Conservation (phyloP, 2,888 invertebrate genomes). For the Pristionchus entomophagus region DNA sequence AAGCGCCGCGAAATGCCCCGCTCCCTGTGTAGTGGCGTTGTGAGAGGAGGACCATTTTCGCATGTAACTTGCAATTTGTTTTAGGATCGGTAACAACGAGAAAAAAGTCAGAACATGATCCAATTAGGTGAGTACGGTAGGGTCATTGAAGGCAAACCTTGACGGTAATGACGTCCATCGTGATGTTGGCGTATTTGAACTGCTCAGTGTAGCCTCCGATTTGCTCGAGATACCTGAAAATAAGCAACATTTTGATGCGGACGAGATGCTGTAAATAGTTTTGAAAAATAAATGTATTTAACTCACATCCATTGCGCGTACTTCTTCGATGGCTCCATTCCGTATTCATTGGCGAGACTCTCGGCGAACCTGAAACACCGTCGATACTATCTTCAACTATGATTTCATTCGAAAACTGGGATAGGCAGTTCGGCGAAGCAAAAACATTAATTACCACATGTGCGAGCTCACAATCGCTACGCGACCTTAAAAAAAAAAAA, state of each 20-base stretch:
- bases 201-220: slow-evolving; percentile 59
- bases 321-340: not conserved
- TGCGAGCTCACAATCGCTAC: no score
- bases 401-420: not conserved
- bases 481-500: no score
- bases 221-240: slow-evolving; percentile 38
- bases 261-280: not conserved
- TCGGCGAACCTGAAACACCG: slow-evolving; percentile 1
- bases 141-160: no score
- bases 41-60: no score
- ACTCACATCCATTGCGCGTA: slow-evolving; percentile 14
- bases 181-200: slow-evolving; percentile 52
- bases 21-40: no score
- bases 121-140: no score
- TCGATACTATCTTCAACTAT: not conserved
- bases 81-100: no score
- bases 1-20: slow-evolving; percentile 88
- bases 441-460: no score
- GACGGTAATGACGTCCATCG: slow-evolving; percentile 64
- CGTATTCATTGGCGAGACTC: not conserved
- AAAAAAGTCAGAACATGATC: no score
- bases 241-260: not conserved
- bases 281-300: not conserved
- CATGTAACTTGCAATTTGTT: no score
- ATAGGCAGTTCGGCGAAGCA: not conserved